Evolutionary conservation across 2,113 vertebrate species (phyloP).

Genomic region (Phoenicopterus ruber): DNA sequence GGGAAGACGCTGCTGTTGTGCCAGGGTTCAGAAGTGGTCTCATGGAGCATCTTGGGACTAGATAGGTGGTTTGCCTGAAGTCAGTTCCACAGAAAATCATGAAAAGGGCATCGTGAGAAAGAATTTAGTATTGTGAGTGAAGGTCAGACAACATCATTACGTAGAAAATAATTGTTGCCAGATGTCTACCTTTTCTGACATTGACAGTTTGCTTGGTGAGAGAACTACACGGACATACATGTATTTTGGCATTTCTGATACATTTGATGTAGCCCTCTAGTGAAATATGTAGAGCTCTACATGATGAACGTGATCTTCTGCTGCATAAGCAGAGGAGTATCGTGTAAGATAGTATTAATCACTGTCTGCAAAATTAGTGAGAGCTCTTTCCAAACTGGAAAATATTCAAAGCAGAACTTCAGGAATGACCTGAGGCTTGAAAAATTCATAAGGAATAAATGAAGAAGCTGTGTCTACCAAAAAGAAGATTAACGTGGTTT

Average conservation of each 20-base stretch:
- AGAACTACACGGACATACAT: background rate
- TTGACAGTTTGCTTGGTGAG: background rate
- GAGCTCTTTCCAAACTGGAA: background rate
- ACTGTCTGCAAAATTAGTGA: background rate
- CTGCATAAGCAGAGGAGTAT: background rate
- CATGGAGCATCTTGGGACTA: background rate
- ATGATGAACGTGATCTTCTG: background rate
- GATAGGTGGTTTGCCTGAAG: background rate
- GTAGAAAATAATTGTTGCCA: background rate
- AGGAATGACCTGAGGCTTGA: background rate
- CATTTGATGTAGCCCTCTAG: background rate
- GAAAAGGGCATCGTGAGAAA: background rate
- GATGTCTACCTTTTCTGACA: background rate
- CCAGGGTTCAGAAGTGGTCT: background rate
- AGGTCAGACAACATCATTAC: background rate
- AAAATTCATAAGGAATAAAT: background rate
- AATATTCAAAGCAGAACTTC: background rate
- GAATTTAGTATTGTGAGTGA: background rate
- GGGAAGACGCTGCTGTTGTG: background rate
- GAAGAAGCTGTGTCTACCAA: background rate
- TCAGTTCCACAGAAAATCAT: background rate
- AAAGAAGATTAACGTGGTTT: background rate
- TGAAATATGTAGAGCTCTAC: background rate
- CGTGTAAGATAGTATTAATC: background rate
- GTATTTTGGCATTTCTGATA: background rate